phyloP scores from a whole-genome alignment of 2,888 invertebrate species.

The Podabrus alpinus region DNA sequence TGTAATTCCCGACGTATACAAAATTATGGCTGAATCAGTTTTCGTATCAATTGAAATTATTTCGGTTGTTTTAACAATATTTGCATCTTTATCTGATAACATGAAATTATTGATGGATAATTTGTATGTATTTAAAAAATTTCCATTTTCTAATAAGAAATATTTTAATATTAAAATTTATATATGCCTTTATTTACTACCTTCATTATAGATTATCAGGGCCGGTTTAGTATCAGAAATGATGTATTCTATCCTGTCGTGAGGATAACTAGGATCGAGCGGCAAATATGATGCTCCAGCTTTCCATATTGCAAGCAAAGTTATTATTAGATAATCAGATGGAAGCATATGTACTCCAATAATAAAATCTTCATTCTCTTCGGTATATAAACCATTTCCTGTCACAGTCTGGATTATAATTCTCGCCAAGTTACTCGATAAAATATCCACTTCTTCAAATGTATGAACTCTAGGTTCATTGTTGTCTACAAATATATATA shows the following conservation, averaged over 20 bases:
- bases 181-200: conserved; percentile 52
- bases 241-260: conserved; percentile 74
- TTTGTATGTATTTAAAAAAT: conserved; percentile 42
- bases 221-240: conserved; percentile 74
- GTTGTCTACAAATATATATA: conserved; percentile 39
- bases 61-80: conserved; percentile 48
- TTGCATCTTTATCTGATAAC: conserved; percentile 43
- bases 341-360: conserved; percentile 82
- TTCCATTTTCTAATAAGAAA: conserved; percentile 8
- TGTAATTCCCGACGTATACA: conserved; percentile 91
- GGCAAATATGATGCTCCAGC: conserved; percentile 84
- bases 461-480: conserved; percentile 46
- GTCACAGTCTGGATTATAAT: conserved; percentile 57
- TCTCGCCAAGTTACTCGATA: conserved; percentile 63
- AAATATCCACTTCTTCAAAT: conserved; percentile 61
- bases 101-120: conserved; percentile 59
- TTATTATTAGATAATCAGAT: conserved; percentile 67
- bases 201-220: conserved; percentile 68
- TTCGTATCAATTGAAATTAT: conserved; percentile 52
- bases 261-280: conserved; percentile 74
- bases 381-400: conserved; percentile 52
- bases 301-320: conserved; percentile 77
- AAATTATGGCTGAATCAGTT: conserved; percentile 69
- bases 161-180: background rate
- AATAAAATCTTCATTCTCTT: conserved; percentile 71